A percentile compares a stretch with the other conserved stretches of the same genome.
Evolutionary conservation across 2,113 vertebrate genomes (phyloP).

Genomic region (Taurulus bubalis): DNA sequence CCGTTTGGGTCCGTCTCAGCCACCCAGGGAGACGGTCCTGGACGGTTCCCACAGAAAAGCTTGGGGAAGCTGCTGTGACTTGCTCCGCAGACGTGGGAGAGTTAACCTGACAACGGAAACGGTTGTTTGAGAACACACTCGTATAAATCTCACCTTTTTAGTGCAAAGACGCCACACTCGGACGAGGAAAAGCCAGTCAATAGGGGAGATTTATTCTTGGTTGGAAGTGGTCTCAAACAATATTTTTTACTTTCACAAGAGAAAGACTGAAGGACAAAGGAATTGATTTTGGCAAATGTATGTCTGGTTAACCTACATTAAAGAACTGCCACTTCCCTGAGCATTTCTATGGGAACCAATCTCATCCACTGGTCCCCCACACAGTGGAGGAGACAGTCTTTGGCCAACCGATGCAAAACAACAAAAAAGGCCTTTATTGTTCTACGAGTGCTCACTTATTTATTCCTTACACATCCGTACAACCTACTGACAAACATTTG

Average conservation of each 20-base stretch:
- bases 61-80: background rate
- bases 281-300: background rate
- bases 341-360: background rate
- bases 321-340: background rate
- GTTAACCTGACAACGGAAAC: background rate
- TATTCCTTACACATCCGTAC: background rate
- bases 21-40: background rate
- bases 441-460: background rate
- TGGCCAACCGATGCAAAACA: background rate
- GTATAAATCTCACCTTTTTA: background rate
- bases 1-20: background rate
- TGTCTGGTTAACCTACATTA: background rate
- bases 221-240: background rate
- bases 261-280: background rate
- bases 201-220: background rate
- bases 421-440: background rate
- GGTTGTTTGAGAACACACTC: background rate
- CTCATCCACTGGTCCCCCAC: background rate
- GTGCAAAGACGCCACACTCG: background rate
- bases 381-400: background rate
- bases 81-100: background rate
- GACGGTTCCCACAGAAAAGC: background rate
- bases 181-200: background rate
- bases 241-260: background rate
- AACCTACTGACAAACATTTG: background rate